Evolutionary conservation across 2,113 vertebrate genomes (phyloP).

Genomic region (Myanophis thanlyinensis): DNA sequence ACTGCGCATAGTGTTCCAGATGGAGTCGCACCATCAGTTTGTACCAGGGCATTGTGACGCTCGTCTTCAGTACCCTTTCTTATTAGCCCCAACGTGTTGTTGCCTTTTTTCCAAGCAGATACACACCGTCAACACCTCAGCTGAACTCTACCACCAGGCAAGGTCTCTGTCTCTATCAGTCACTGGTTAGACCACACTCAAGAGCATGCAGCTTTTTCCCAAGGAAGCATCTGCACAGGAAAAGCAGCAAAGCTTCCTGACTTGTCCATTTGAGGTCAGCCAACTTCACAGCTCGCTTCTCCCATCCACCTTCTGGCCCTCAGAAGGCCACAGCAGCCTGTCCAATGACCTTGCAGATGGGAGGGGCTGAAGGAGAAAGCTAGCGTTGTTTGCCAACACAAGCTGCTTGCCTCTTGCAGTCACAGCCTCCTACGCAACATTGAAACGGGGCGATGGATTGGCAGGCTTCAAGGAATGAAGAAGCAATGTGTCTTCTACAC

Average conservation of each 20-base stretch:
- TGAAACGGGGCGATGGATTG: background rate
- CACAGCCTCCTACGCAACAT: too few species aligned
- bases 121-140: background rate
- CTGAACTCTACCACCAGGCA: background rate
- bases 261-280: background rate
- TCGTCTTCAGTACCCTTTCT: background rate
- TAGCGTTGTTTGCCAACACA: background rate
- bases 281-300: background rate
- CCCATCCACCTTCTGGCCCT: background rate
- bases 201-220: background rate
- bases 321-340: background rate
- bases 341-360: background rate
- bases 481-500: background rate
- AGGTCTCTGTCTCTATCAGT: background rate
- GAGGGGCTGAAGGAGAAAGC: background rate
- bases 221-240: background rate
- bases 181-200: background rate
- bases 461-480: background rate
- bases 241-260: background rate
- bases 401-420: background rate
- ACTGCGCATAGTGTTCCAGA: background rate
- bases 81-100: background rate
- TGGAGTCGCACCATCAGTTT: background rate
- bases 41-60: background rate
- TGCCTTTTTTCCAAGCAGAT: background rate